Conservation (phyloP, 2,797 vertebrate genomes). For the Okamejei kenojei region DNA sequence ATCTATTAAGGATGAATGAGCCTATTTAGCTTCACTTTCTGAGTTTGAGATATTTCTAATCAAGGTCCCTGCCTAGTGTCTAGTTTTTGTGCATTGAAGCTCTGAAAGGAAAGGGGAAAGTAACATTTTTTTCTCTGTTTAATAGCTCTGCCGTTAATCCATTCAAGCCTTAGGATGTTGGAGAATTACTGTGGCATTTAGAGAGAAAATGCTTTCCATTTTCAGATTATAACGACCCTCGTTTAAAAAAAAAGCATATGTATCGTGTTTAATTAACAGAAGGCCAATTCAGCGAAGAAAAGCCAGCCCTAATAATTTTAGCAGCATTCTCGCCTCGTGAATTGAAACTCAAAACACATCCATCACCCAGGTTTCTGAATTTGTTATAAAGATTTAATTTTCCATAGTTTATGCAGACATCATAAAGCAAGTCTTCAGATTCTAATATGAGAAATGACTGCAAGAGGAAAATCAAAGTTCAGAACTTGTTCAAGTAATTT, state of each 20-base stretch:
- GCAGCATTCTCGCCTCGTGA: slow-evolving; percentile 51
- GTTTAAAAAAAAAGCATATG: slow-evolving; percentile 57
- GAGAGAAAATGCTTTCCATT: slow-evolving; percentile 63
- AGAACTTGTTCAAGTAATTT: slow-evolving; percentile 36
- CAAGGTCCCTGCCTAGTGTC: not conserved
- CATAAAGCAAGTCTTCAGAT: slow-evolving; percentile 54
- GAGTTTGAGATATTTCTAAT: slow-evolving; percentile 28
- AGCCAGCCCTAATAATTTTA: slow-evolving; percentile 61
- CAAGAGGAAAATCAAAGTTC: slow-evolving; percentile 33
- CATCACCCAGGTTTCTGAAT: slow-evolving; percentile 56
- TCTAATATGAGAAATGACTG: slow-evolving; percentile 32
- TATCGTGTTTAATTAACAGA: slow-evolving; percentile 61
- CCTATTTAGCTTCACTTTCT: slow-evolving; percentile 10
- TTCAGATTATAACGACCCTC: slow-evolving; percentile 52
- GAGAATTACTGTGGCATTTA: slow-evolving; percentile 60
- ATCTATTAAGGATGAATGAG: slow-evolving; percentile 35
- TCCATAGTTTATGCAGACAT: slow-evolving; percentile 57
- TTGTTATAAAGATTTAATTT: slow-evolving; percentile 56
- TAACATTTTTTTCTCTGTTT: not conserved
- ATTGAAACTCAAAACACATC: slow-evolving; percentile 57
- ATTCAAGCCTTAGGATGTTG: slow-evolving; percentile 45
- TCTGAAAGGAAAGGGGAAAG: slow-evolving; percentile 9
- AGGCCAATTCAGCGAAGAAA: slow-evolving; percentile 54
- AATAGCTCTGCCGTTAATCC: slow-evolving; percentile 9
- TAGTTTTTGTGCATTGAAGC: slow-evolving; percentile 6